These are phyloP conservation scores for Brassicogethes aeneus DNA, from an alignment of 2,888 invertebrate genomes.

Conservation along the genomic window DNA sequence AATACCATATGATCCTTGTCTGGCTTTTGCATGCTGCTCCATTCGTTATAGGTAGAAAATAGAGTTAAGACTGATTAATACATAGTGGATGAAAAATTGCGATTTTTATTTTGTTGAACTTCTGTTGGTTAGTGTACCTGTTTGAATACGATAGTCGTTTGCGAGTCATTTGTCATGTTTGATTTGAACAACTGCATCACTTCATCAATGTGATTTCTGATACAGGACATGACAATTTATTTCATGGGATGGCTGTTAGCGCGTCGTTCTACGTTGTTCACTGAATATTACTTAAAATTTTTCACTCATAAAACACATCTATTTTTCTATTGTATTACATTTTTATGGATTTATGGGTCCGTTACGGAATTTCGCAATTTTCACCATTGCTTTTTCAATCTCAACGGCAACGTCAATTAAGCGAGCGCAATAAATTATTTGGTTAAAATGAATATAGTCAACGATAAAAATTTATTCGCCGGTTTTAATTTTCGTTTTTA, in stretches of 20 bases:
- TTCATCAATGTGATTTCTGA: slow-evolving; percentile 8
- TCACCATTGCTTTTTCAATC: neutral
- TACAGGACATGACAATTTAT: neutral
- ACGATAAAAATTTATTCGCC: neutral
- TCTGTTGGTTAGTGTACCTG: neutral
- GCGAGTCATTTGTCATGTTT: slow-evolving; percentile 9
- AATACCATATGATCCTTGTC: too few relatives aligned
- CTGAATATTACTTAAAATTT: slow-evolving; percentile 1
- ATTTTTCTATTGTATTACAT: neutral
- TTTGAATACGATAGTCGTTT: neutral
- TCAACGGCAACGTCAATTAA: neutral
- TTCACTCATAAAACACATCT: neutral
- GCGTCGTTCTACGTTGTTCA: neutral
- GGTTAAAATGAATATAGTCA: neutral
- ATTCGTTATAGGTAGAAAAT: too few relatives aligned
- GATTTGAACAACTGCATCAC: slow-evolving; percentile 8
- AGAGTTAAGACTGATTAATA: too few relatives aligned
- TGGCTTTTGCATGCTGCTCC: too few relatives aligned
- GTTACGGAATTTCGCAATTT: neutral
- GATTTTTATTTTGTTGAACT: too few relatives aligned
- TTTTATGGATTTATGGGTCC: neutral
- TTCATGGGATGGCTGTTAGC: neutral
- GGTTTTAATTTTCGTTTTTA: too few relatives aligned
- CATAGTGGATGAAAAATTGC: too few relatives aligned
- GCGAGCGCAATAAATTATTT: neutral